A percentile compares a stretch with the other conserved stretches of the same genome.
Conservation (phyloP, 2,113 vertebrate species). For the Entelurus aequoreus region DNA sequence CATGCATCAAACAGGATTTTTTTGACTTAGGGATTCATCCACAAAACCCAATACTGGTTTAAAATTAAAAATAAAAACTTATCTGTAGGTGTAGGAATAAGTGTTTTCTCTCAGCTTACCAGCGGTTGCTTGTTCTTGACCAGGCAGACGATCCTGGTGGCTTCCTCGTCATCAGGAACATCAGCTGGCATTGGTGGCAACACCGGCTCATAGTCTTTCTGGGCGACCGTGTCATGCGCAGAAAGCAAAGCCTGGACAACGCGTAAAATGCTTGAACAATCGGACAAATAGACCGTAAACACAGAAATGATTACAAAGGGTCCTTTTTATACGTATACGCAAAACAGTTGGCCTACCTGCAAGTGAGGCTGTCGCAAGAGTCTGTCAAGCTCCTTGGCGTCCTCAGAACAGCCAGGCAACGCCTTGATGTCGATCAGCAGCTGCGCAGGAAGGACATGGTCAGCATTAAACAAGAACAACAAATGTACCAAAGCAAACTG, state of each 20-base stretch:
- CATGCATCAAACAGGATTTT: no score
- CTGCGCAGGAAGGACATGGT: slow-evolving; percentile 29
- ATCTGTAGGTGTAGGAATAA: background rate
- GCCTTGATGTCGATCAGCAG: slow-evolving; percentile 61
- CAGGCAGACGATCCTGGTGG: slow-evolving; percentile 88
- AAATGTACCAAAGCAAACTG: background rate
- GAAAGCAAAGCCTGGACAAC: slow-evolving; percentile 82
- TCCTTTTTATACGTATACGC: no score
- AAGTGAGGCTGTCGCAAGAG: slow-evolving; percentile 80
- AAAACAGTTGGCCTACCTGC: slow-evolving; percentile 69
- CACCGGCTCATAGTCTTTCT: slow-evolving; percentile 86
- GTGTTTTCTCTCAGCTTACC: slow-evolving; percentile 67
- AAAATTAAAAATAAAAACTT: background rate
- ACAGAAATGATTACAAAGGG: background rate
- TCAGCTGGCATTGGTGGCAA: slow-evolving; percentile 87
- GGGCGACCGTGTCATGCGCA: slow-evolving; percentile 87
- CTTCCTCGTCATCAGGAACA: slow-evolving; percentile 86
- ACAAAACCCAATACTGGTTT: background rate
- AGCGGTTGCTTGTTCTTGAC: slow-evolving; percentile 96
- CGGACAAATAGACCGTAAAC: background rate
- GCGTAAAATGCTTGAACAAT: background rate
- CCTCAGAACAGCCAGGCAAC: slow-evolving; percentile 66
- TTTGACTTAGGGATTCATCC: background rate
- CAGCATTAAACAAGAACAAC: background rate
- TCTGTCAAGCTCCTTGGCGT: slow-evolving; percentile 78